Conservation (phyloP, 2,888 invertebrate species). For the Strigamia crassipes region DNA sequence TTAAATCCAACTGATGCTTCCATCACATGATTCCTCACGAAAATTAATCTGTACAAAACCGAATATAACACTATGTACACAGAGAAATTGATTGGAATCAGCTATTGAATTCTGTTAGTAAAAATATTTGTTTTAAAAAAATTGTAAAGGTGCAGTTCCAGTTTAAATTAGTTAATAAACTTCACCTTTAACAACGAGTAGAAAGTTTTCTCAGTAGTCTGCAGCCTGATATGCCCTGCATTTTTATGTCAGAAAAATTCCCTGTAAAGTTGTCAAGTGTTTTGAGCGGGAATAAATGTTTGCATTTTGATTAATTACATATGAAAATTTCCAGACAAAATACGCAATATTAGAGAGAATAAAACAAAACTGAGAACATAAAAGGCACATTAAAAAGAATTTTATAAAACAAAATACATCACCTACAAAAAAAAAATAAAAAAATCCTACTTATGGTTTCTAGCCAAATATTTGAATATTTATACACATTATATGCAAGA, state of each 20-base stretch:
- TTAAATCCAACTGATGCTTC: background rate
- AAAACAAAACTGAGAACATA: background rate
- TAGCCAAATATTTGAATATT: conserved; percentile 30
- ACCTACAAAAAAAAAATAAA: background rate
- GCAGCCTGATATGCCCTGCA: conserved; percentile 26
- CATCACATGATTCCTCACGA: background rate
- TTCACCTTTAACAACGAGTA: background rate
- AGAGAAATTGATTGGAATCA: conserved; percentile 1
- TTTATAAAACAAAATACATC: conserved; percentile 12
- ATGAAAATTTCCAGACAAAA: conserved; percentile 17
- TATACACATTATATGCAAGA: conserved; percentile 2
- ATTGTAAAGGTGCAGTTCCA: background rate
- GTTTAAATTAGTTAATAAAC: background rate
- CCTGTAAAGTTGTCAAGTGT: conserved; percentile 13
- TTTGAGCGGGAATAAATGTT: conserved; percentile 28
- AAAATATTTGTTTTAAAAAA: background rate
- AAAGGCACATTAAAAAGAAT: conserved; percentile 1
- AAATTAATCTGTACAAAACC: conserved; percentile 17
- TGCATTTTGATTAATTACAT: conserved; percentile 30
- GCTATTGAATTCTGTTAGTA: conserved; percentile 1
- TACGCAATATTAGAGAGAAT: background rate
- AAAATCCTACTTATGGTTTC: background rate
- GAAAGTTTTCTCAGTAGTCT: conserved; percentile 14
- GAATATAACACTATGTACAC: background rate
- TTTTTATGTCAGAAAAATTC: conserved; percentile 29